Evolutionary conservation across 1,140 invertebrate species (phyloP), one percentile per base, ranked within the genome.

Genomic region (Conus betulinus): DNA sequence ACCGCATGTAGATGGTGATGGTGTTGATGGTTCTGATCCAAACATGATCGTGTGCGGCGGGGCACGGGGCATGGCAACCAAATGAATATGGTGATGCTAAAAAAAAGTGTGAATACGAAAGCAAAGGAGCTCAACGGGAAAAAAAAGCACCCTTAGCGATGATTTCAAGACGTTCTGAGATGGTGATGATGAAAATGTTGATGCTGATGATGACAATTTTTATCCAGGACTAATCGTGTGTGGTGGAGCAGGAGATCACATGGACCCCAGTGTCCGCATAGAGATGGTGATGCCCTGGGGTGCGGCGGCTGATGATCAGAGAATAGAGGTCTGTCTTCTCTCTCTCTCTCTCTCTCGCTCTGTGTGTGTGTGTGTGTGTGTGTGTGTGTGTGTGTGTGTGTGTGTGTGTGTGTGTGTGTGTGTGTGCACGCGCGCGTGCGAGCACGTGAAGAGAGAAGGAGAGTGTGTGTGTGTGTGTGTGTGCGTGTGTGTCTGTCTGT

Each of bases 281-380:
- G 55, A 82, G 57, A 74, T 67, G 57, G 63, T 84, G 17, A 76
- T 89, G 53, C 85, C 78, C 57, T 87, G 85, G 67, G 87, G 84
- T 8, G 87, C 87, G 5, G 82, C 74, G 27, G 86, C 89, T n/a
- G 84, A 85, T 39, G 89, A 90, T 27, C 63, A 87, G 27, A 76
- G 63, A n/a, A 88, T 88, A 39, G 81, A 84, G 82, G 87, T 84
- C 20, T 39, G 11, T 20, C 11, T 17, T 67, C 23, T 20, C 8
- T 71, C 23, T 81, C 11, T 67, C 11, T 71, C 13, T 71, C 11
- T 71, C 11, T 71, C 11, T 71, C 11, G 1, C 11, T 71, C 11
- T 71, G 67, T 71, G 67, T 71, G 67, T 71, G 67, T 71, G 67
- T 71, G 67, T 89, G 51, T 78, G 39, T 53, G 51, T 39, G 39